A percentile compares a stretch with the other conserved stretches of the same genome.
Evolutionary conservation across 2,888 invertebrate species (phyloP).

Genomic region (Apamea crenata): DNA sequence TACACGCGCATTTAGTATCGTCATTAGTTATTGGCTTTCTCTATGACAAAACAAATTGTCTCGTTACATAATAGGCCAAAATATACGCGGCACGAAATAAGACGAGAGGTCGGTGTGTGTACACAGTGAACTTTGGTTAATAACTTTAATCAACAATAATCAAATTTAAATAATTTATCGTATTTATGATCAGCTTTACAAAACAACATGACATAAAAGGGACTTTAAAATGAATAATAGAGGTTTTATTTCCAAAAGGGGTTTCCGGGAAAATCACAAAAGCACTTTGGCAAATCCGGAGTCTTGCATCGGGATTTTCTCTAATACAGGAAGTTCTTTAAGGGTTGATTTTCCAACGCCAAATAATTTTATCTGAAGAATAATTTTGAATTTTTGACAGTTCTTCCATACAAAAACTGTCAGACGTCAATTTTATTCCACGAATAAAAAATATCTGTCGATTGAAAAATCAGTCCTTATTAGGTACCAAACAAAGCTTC

Average conservation of each 20-base stretch:
- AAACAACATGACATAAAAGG: neutral
- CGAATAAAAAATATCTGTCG: no score
- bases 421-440: no score
- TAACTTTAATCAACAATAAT: neutral
- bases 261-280: neutral
- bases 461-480: no score
- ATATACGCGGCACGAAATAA: slow-evolving; percentile 25
- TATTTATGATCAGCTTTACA: neutral
- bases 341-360: no score
- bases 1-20: slow-evolving; percentile 36
- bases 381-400: no score
- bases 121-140: neutral
- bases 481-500: neutral
- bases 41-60: slow-evolving; percentile 56
- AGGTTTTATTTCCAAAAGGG: neutral
- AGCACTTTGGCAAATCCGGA: neutral
- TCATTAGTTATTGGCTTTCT: slow-evolving; percentile 64
- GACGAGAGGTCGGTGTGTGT: slow-evolving; percentile 20
- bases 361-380: no score
- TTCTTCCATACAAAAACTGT: no score
- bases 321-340: neutral
- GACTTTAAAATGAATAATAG: neutral
- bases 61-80: slow-evolving; percentile 50
- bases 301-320: neutral
- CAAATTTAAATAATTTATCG: neutral